Conservation (phyloP, 2,113 vertebrate species). For the Lipophrys pholis region DNA sequence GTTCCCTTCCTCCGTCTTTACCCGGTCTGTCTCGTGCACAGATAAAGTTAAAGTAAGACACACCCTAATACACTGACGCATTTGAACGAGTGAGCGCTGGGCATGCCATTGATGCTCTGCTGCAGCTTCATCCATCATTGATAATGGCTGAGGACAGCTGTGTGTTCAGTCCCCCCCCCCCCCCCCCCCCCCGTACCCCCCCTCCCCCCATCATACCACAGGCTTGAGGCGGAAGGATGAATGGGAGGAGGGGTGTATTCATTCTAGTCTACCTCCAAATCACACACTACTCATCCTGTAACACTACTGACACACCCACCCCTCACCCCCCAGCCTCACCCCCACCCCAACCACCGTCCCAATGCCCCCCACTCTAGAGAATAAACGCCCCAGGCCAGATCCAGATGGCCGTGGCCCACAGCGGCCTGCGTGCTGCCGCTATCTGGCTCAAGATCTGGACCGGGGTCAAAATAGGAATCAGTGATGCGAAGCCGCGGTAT, state of each 20-base stretch:
- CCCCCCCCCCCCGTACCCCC: no score
- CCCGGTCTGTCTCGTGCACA: conserved; percentile 2
- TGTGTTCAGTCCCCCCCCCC: conserved; percentile 65
- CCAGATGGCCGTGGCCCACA: conserved; percentile 64
- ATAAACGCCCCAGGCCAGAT: conserved; percentile 42
- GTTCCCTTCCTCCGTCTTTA: conserved; percentile 23
- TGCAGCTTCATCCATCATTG: conserved; percentile 77
- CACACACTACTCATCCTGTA: conserved; percentile 31
- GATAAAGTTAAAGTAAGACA: conserved; percentile 56
- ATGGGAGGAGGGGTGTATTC: conserved; percentile 58
- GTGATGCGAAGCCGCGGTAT: conserved; percentile 49
- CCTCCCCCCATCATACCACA: conserved; percentile 57
- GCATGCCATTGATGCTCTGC: conserved; percentile 68
- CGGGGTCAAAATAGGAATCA: conserved; percentile 33
- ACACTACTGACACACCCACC: conserved; percentile 31
- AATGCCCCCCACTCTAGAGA: conserved; percentile 16
- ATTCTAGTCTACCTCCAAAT: conserved; percentile 47
- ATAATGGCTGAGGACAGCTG: conserved; percentile 78
- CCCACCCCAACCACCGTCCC: conserved; percentile 3
- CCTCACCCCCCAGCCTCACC: neutral
- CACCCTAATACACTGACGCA: conserved; percentile 53
- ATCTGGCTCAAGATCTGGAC: conserved; percentile 46
- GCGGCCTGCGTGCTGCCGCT: conserved; percentile 26
- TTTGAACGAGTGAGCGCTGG: conserved; percentile 52
- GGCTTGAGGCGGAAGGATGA: conserved; percentile 49